A percentile compares a stretch with the other conserved stretches of the same genome.
These are phyloP conservation scores for Schizotus pectinicornis DNA, from an alignment of 2,888 invertebrate species.

Conservation along the genomic window DNA sequence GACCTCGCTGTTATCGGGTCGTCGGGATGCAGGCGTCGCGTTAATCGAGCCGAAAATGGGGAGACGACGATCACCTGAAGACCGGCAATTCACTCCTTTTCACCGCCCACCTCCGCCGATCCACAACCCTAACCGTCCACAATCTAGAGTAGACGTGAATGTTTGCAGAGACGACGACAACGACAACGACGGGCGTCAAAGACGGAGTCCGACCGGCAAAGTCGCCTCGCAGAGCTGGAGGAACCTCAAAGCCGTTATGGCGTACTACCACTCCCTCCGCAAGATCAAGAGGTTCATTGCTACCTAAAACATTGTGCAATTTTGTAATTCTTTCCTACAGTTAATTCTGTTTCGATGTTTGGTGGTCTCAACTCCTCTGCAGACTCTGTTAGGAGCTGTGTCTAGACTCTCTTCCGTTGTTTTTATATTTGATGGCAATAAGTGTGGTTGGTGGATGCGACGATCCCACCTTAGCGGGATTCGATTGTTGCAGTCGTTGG, in stretches of 20 bases:
- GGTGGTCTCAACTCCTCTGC: slow-evolving; percentile 27
- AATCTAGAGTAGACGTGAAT: slow-evolving; percentile 20
- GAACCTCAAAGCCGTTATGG: slow-evolving; percentile 87
- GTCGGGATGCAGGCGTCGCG: no score
- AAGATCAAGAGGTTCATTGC: slow-evolving; percentile 81
- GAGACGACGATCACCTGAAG: no score
- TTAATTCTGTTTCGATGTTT: slow-evolving; percentile 27
- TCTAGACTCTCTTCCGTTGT: slow-evolving; percentile 12
- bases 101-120: neutral
- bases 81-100: neutral
- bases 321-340: slow-evolving; percentile 28
- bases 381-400: slow-evolving; percentile 24
- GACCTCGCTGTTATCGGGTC: no score
- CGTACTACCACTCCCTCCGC: slow-evolving; percentile 86
- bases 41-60: no score
- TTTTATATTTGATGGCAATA: slow-evolving; percentile 12
- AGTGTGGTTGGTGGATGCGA: neutral
- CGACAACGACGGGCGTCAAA: slow-evolving; percentile 19
- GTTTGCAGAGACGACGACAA: slow-evolving; percentile 23
- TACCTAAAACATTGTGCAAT: slow-evolving; percentile 18
- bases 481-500: slow-evolving; percentile 10
- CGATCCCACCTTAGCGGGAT: neutral
- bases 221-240: slow-evolving; percentile 76
- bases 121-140: slow-evolving; percentile 3
- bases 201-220: slow-evolving; percentile 42